These are phyloP conservation scores for Pollicipes pollicipes DNA, from an alignment of 1,140 invertebrate genomes.

Conservation along the genomic window DNA sequence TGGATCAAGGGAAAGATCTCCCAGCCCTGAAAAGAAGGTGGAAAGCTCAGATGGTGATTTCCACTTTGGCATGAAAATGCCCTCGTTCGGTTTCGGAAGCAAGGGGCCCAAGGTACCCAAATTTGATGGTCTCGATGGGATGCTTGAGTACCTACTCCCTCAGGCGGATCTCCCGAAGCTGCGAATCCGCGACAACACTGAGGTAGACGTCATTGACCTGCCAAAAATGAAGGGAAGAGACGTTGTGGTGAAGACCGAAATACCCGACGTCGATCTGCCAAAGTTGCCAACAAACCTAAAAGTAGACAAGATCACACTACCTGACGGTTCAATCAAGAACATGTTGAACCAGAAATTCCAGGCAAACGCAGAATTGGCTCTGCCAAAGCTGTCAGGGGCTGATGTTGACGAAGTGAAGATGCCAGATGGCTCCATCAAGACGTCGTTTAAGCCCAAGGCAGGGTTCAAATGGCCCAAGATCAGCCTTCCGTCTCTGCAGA, in stretches of 20 bases:
- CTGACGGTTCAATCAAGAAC: neutral
- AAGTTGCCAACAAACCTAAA: neutral
- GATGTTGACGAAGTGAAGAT: neutral
- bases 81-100: neutral
- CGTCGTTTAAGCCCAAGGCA: neutral
- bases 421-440: neutral
- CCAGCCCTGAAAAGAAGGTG: no score
- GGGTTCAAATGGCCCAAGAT: neutral
- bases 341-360: neutral
- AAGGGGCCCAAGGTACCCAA: neutral
- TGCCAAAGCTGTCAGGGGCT: neutral
- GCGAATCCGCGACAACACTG: neutral
- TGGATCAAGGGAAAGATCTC: no score
- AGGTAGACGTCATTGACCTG: neutral
- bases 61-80: neutral
- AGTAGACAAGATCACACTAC: neutral
- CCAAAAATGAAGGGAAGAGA: neutral
- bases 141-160: neutral
- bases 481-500: neutral
- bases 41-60: no score
- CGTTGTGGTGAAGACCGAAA: neutral
- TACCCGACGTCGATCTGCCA: neutral
- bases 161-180: neutral
- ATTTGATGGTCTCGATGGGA: neutral
- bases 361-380: neutral